Conservation (phyloP, 1,140 invertebrate species). For the Caerostris extrusa region DNA sequence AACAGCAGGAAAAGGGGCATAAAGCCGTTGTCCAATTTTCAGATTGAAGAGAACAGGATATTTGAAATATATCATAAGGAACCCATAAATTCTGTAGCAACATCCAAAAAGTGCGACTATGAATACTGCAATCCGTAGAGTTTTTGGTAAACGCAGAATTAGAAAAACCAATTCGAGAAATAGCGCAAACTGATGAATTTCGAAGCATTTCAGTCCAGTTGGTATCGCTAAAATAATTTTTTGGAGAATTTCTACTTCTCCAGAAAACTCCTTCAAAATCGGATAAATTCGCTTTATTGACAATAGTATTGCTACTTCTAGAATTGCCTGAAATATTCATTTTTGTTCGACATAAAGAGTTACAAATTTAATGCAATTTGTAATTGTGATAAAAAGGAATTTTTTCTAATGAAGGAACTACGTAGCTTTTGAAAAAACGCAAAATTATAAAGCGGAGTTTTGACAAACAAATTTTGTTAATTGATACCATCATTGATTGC, state of each 20-base stretch:
- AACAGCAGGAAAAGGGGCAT: slow-evolving; percentile 23
- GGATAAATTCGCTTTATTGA: no score
- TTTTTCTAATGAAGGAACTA: no score
- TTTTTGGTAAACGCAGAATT: background rate
- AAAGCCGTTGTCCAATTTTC: background rate
- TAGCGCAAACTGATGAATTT: slow-evolving; percentile 37
- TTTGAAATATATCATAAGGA: slow-evolving; percentile 14
- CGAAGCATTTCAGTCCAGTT: background rate
- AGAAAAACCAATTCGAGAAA: slow-evolving; percentile 2
- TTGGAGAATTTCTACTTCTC: background rate
- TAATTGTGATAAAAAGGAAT: no score
- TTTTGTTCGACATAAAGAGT: no score
- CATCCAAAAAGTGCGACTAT: background rate
- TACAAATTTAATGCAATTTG: no score
- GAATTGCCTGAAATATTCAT: no score
- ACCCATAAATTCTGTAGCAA: background rate
- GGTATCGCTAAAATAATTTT: background rate
- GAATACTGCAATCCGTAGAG: background rate
- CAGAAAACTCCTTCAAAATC: background rate
- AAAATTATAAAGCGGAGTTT: no score
- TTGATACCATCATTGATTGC: no score
- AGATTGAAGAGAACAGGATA: slow-evolving; percentile 7
- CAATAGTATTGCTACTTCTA: no score
- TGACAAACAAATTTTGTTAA: no score
- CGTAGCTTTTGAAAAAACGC: no score